A percentile compares a stretch with the other conserved stretches of the same genome.
These are phyloP conservation scores for Agonopterix alstromeriana DNA, from an alignment of 2,888 invertebrate genomes.

Conservation along the genomic window DNA sequence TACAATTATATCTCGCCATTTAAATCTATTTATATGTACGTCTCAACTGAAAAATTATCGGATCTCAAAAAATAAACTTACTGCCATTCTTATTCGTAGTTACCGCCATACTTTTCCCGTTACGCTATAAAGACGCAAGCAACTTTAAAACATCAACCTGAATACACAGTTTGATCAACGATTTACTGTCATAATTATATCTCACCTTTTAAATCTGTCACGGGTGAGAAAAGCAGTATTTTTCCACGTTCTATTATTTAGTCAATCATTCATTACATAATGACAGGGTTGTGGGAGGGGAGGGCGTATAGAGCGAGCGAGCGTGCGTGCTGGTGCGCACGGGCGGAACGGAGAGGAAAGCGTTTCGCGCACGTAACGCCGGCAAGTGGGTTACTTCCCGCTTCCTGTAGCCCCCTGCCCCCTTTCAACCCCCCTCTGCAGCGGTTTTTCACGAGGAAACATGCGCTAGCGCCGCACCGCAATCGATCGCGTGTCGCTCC, in stretches of 20 bases:
- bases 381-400: slow-evolving; percentile 61
- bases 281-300: slow-evolving; percentile 2
- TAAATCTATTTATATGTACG: no score
- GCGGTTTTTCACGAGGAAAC: slow-evolving; percentile 41
- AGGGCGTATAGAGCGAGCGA: slow-evolving; percentile 4
- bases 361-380: slow-evolving; percentile 50
- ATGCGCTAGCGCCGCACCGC: slow-evolving; percentile 7
- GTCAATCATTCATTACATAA: slow-evolving; percentile 1
- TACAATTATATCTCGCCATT: no score
- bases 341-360: slow-evolving; percentile 43
- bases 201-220: not conserved
- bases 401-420: slow-evolving; percentile 34
- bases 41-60: no score
- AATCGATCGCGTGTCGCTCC: slow-evolving; percentile 22
- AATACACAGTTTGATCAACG: no score
- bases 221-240: not conserved
- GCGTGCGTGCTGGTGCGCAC: slow-evolving; percentile 20
- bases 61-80: no score
- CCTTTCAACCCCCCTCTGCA: not conserved
- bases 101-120: no score
- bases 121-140: no score
- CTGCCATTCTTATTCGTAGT: no score
- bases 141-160: no score
- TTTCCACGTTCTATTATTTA: not conserved
- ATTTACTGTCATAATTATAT: not conserved